phyloP scores from a whole-genome alignment of 2,888 invertebrate genomes.

The Tetanocera ferruginea region DNA sequence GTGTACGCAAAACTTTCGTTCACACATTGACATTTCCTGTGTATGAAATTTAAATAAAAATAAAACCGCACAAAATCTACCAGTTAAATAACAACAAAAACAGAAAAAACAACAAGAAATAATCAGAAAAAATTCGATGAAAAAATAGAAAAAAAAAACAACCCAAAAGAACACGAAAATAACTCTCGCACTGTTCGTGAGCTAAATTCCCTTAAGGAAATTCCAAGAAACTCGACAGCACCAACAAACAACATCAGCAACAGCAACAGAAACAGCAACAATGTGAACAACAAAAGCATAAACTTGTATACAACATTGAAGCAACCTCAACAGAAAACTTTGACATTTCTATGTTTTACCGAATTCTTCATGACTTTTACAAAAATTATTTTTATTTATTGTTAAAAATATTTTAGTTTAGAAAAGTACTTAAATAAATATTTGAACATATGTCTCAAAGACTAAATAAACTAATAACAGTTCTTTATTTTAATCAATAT shows the following conservation, averaged over 20 bases:
- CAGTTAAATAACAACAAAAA: slow-evolving; percentile 26
- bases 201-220: slow-evolving; percentile 56
- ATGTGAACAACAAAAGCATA: slow-evolving; percentile 22
- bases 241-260: slow-evolving; percentile 35
- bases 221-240: slow-evolving; percentile 52
- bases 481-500: too few species aligned
- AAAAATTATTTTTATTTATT: background rate
- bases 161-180: slow-evolving; percentile 10
- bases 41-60: slow-evolving; percentile 40
- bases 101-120: slow-evolving; percentile 9
- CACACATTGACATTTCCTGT: slow-evolving; percentile 54
- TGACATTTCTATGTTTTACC: slow-evolving; percentile 55
- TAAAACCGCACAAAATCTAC: slow-evolving; percentile 29
- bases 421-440: background rate
- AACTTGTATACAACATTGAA: slow-evolving; percentile 54
- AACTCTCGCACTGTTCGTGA: slow-evolving; percentile 46
- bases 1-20: slow-evolving; percentile 47
- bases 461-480: too few species aligned
- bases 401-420: background rate
- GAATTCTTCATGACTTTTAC: background rate
- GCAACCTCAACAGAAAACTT: slow-evolving; percentile 57
- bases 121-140: slow-evolving; percentile 40
- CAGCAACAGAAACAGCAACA: slow-evolving; percentile 22
- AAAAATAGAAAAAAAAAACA: slow-evolving; percentile 31
- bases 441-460: background rate